These are phyloP conservation scores for Siderastrea siderea DNA, from an alignment of 92 coral and sea anemone genomes.

Conservation along the genomic window DNA sequence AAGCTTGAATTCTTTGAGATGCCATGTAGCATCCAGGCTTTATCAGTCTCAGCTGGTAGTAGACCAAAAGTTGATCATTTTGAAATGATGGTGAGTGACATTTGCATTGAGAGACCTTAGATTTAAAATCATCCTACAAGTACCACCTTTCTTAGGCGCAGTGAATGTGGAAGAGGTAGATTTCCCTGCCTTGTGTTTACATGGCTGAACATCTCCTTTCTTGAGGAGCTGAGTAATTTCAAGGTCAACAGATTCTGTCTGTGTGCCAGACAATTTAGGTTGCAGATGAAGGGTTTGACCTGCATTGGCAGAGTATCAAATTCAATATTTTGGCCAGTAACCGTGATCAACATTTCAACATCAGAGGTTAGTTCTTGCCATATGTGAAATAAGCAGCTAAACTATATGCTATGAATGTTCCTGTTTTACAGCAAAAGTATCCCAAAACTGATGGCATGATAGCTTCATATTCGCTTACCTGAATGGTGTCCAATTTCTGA, in stretches of 20 bases:
- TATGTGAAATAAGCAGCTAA: slow-evolving; percentile 25
- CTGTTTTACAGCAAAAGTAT: background rate
- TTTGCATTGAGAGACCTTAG: slow-evolving; percentile 13
- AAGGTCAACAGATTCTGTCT: slow-evolving; percentile 9
- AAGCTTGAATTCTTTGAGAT: too few relatives aligned
- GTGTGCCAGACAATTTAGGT: slow-evolving; percentile 5
- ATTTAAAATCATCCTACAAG: slow-evolving; percentile 39
- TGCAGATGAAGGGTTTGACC: slow-evolving; percentile 10
- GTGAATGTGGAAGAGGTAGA: slow-evolving; percentile 34
- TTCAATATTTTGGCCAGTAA: slow-evolving; percentile 58
- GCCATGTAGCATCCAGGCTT: slow-evolving; percentile 35
- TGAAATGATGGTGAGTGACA: slow-evolving; percentile 28
- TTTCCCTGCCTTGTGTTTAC: slow-evolving; percentile 37
- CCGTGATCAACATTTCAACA: slow-evolving; percentile 42
- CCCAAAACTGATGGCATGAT: slow-evolving; percentile 29
- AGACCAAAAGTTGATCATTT: slow-evolving; percentile 8
- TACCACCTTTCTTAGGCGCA: slow-evolving; percentile 38
- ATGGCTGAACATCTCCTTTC: slow-evolving; percentile 23
- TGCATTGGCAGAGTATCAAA: slow-evolving; percentile 33
- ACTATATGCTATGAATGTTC: slow-evolving; percentile 13
- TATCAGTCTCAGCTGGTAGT: slow-evolving; percentile 11
- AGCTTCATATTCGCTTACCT: slow-evolving; percentile 20
- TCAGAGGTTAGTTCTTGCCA: slow-evolving; percentile 49
- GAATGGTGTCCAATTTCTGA: background rate
- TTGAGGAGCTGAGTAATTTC: slow-evolving; percentile 34